Evolutionary conservation across 30 jellyfish, hydroid and myxozoan genomes (phyloP).

Genomic region (Haliclystus octoradiatus): DNA sequence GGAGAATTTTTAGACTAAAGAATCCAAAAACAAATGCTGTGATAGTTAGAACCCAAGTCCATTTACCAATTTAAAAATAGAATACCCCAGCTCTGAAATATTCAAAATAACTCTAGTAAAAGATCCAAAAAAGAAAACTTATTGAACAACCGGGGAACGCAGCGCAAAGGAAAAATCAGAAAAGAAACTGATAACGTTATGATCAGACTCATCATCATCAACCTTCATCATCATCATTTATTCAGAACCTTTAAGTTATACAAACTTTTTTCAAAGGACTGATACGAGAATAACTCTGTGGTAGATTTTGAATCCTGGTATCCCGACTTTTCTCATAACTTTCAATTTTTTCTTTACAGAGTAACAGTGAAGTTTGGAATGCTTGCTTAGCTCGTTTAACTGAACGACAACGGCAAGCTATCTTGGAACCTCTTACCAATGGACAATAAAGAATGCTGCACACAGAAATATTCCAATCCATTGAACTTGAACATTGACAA

Average conservation of each 20-base stretch:
- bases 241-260: too few relatives aligned
- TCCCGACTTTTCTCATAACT: too few relatives aligned
- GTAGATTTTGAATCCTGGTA: too few relatives aligned
- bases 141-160: neutral
- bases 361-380: slow-evolving; percentile 41
- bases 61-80: too few relatives aligned
- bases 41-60: too few relatives aligned
- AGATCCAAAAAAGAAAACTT: neutral
- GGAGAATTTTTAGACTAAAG: too few relatives aligned
- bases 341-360: slow-evolving; percentile 13
- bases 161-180: neutral
- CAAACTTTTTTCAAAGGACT: too few relatives aligned
- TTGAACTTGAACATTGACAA: too few relatives aligned
- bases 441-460: slow-evolving; percentile 14
- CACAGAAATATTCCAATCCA: neutral
- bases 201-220: neutral
- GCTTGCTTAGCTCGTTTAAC: slow-evolving; percentile 29
- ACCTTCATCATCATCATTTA: too few relatives aligned
- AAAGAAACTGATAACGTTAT: neutral
- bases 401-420: slow-evolving; percentile 30
- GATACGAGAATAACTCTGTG: neutral
- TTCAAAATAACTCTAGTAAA: neutral
- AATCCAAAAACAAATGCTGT: too few relatives aligned
- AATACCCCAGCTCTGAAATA: neutral
- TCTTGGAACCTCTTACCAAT: slow-evolving; percentile 22